Percentiles rank a stretch among this genome's conserved stretches.
phyloP scores from a whole-genome alignment of 2,797 vertebrate genomes.

The Lacerta viridis region DNA sequence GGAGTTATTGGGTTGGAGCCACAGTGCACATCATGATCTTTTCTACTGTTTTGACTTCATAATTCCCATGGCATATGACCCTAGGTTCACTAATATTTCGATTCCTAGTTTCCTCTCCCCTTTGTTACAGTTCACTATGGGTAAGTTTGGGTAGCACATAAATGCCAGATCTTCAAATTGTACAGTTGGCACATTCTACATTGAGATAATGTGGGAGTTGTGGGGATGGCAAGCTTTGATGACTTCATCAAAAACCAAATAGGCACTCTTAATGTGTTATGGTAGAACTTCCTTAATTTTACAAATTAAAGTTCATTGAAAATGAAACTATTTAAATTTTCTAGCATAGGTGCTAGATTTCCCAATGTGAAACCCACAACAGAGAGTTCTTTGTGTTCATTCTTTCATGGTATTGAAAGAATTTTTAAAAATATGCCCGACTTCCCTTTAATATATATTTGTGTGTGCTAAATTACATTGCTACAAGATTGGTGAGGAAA shows the following conservation, averaged over 20 bases:
- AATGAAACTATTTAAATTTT: slow-evolving; percentile 48
- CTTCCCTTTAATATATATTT: slow-evolving; percentile 45
- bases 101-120: neutral
- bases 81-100: neutral
- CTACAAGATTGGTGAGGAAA: slow-evolving; percentile 34
- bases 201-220: neutral
- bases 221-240: neutral
- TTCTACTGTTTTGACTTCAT: neutral
- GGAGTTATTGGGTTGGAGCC: neutral
- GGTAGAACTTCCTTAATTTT: slow-evolving; percentile 34
- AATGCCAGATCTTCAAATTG: neutral
- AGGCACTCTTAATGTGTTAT: slow-evolving; percentile 25
- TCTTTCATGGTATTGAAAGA: slow-evolving; percentile 45
- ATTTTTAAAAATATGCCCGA: slow-evolving; percentile 35
- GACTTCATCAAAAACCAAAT: neutral
- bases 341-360: slow-evolving; percentile 30
- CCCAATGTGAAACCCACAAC: slow-evolving; percentile 51
- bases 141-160: neutral
- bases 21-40: neutral
- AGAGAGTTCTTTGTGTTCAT: slow-evolving; percentile 43
- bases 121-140: neutral
- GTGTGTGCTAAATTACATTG: slow-evolving; percentile 48
- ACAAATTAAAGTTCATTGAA: slow-evolving; percentile 27
- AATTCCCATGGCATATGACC: neutral
- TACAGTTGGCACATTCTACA: neutral